phyloP scores from a whole-genome alignment of 2,888 invertebrate species.

The Beris morrisii region DNA sequence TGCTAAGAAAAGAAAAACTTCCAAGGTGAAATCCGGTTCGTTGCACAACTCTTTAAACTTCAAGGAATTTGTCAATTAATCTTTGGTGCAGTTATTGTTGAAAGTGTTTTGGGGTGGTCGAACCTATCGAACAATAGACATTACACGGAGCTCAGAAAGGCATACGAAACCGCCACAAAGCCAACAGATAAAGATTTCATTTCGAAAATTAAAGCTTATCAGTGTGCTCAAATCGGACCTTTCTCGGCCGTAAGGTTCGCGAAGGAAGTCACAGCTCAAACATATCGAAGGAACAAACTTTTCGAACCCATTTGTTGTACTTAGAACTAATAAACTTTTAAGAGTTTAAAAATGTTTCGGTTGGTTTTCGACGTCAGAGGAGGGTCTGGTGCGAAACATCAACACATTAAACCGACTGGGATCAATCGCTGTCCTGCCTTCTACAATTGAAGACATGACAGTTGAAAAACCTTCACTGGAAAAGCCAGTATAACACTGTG shows the following conservation, averaged over 20 bases:
- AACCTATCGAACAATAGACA: background rate
- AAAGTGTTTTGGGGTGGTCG: background rate
- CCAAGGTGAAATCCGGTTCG: conserved; percentile 24
- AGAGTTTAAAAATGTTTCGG: no score
- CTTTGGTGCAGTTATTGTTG: background rate
- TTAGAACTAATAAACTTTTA: no score
- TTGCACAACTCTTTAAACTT: conserved; percentile 7
- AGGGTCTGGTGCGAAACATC: no score
- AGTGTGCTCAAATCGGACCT: conserved; percentile 7
- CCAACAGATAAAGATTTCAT: conserved; percentile 17
- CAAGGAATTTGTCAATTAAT: conserved; percentile 22
- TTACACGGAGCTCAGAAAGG: background rate
- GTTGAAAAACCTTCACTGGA: no score
- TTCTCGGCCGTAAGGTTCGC: conserved; percentile 11
- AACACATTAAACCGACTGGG: no score
- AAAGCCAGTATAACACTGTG: no score
- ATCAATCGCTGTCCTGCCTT: no score
- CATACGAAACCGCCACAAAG: conserved; percentile 5
- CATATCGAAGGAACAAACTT: background rate
- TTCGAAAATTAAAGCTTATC: conserved; percentile 26
- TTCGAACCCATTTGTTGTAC: no score
- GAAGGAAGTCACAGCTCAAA: conserved; percentile 7
- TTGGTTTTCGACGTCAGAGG: no score
- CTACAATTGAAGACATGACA: no score
- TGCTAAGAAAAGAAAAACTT: background rate